A percentile compares a stretch with the other conserved stretches of the same genome.
Evolutionary conservation across 2,113 vertebrate genomes (phyloP).

Genomic region (Pterocles gutturalis): DNA sequence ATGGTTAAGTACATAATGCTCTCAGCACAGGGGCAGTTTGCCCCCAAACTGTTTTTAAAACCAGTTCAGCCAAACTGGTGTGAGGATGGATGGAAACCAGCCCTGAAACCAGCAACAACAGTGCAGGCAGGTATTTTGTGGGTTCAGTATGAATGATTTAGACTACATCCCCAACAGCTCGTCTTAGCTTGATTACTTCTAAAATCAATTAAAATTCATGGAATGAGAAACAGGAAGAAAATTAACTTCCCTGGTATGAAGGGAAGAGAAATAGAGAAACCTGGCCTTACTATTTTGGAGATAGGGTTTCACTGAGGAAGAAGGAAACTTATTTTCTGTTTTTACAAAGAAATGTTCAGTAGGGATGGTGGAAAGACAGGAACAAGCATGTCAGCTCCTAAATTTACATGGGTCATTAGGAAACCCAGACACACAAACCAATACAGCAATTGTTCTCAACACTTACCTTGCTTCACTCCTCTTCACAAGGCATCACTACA

Average conservation of each 20-base stretch:
- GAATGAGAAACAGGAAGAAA: neutral
- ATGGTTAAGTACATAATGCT: fast-evolving
- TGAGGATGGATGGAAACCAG: neutral
- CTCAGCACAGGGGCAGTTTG: neutral
- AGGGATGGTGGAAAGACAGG: neutral
- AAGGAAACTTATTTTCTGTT: neutral
- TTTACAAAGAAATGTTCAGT: neutral
- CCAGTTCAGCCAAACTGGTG: neutral
- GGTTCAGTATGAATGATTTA: neutral
- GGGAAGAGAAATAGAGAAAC: neutral
- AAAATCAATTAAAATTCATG: neutral
- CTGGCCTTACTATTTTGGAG: neutral
- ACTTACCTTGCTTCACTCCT: neutral
- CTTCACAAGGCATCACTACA: neutral
- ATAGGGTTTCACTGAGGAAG: neutral
- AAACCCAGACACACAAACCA: neutral
- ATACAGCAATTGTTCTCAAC: neutral
- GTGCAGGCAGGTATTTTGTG: neutral
- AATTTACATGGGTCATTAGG: neutral
- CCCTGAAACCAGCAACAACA: neutral
- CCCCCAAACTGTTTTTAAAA: neutral
- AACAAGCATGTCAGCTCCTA: neutral
- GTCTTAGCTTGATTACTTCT: neutral
- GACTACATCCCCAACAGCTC: neutral
- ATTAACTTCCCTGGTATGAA: fast-evolving